Evolutionary conservation across 2,797 vertebrate genomes (phyloP), one percentile per base, ranked within the genome.

Genomic region (Typhlichthys eigenmanni): DNA sequence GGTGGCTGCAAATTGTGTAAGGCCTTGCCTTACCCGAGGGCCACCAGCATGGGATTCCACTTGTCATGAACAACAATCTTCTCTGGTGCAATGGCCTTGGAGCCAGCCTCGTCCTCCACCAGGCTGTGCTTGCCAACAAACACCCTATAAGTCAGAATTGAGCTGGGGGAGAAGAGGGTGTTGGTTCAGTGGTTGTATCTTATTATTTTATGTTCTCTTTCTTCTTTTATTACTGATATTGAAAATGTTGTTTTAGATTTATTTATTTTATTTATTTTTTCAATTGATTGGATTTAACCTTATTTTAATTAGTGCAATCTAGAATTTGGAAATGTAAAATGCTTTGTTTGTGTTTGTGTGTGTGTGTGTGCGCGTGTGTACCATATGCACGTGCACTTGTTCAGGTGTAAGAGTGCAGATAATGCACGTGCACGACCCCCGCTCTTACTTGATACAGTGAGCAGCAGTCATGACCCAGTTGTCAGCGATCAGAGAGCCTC

Each of bases 391-490:
- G 0, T 9, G 10, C 2, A 19, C 13, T 6, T 14, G 2, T 50
- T 50, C 8, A 34, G 34, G 5, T 34, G 34, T 34, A 7, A 34
- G 1, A 7, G 34, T 7, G 7, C 47, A n/a, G 29, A 19, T 10
- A 10, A 14, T 54, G 24, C 55, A 38, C 51, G 29, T 71, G 55
- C 66, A 62, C 14, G 47, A 67, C 34, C 53, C 46, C 61, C 64
- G 48, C 50, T 63, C 82, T 1, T 90, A 93, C 92, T 91, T 93
- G 85, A 94, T 92, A 80, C 93, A 94, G 81, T 94, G 93, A 84
- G 93, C 93, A 73, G 93, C 93, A 62, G 93, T 94, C 92, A 94
- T 90, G 86, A 94, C 93, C 92, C 93, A 94, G 88, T 93, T 93
- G 85, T 86, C 85, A 80, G 90, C 92, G 66, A 93, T 93, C 82